Base-by-base conservation (phyloP, 2,888 invertebrate genomes). In the Aporophyla lueneburgensis region DNA sequence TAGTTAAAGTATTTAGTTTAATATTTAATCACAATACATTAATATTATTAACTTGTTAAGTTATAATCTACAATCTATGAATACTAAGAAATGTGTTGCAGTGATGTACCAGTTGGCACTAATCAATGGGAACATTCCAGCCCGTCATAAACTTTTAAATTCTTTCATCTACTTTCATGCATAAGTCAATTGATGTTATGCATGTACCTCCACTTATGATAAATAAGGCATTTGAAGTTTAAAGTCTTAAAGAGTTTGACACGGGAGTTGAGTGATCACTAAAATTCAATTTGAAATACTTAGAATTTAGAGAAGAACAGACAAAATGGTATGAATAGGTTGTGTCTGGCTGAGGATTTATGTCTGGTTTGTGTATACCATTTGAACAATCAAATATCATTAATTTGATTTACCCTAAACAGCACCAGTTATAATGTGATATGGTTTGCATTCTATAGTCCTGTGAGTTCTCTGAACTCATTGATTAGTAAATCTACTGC, bases 21-120 rank as follows among this genome's bases (percentile, higher is more conserved):
- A 61, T 59, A 27, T 56, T 67, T 53, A 69, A 69, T 68, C 21
- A 63, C 24, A 33, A 71, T 33, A 33, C 16, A 54, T 33, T 33
- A 58, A 51, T 51, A 14, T n/a, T 40, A 6, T 14, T 65, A 66
- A 27, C 27, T 62, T 43, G 40, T 16, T 72, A 49, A 40, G 12
- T 71, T 21, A 5, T 21, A 19, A 59, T 76, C 51, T 76, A 51
- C 33, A 43, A 66, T 76, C n/a, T 67, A 7, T 49, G 49, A n/a
- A n/a, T 49, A 56, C 19, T 58, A 19, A 43, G 14, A 68, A 43
- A 33, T 33, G 19, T 66, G 49, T 21, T 62, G 24, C 19, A 19
- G 14, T 40, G 21, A 27, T 27, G 14, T 21, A 49, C 9, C 21
- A 33, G 7, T 49, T 27, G 1, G 24, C 14, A 54, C 19, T 7